phyloP scores from a whole-genome alignment of 2,888 invertebrate genomes.

The Cryptus viduatorius region DNA sequence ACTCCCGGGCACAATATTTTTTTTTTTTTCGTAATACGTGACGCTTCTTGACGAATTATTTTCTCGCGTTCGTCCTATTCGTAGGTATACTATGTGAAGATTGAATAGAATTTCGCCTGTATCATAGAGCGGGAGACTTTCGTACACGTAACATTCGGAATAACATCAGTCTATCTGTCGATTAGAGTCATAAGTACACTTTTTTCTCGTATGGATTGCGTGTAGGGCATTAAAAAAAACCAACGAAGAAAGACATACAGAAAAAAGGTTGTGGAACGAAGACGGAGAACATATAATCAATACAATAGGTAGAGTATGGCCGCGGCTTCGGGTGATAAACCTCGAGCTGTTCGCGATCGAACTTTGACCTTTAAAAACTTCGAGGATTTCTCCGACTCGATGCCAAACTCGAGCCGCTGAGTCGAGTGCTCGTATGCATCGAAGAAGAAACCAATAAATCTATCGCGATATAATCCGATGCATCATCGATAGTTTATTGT shows the following conservation, averaged over 20 bases:
- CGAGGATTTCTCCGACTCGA: background rate
- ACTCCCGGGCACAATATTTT: no score
- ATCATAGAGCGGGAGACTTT: no score
- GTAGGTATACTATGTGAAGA: background rate
- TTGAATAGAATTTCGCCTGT: background rate
- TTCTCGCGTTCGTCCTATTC: no score
- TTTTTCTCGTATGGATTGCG: background rate
- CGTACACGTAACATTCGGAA: background rate
- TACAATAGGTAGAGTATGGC: slow-evolving; percentile 16
- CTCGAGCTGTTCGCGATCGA: slow-evolving; percentile 46
- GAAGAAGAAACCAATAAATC: background rate
- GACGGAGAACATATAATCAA: slow-evolving; percentile 32
- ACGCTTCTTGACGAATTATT: no score
- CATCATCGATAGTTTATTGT: no score
- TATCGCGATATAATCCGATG: no score
- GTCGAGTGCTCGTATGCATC: background rate
- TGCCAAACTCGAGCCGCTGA: background rate
- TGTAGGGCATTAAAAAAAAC: no score
- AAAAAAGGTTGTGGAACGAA: slow-evolving; percentile 26
- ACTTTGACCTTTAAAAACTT: slow-evolving; percentile 54
- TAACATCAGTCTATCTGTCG: background rate
- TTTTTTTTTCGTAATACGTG: no score
- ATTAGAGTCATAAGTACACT: background rate
- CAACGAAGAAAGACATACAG: no score
- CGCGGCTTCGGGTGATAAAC: slow-evolving; percentile 35